These are phyloP conservation scores for Copidosoma aretas DNA, from an alignment of 2,888 invertebrate genomes.

Conservation along the genomic window DNA sequence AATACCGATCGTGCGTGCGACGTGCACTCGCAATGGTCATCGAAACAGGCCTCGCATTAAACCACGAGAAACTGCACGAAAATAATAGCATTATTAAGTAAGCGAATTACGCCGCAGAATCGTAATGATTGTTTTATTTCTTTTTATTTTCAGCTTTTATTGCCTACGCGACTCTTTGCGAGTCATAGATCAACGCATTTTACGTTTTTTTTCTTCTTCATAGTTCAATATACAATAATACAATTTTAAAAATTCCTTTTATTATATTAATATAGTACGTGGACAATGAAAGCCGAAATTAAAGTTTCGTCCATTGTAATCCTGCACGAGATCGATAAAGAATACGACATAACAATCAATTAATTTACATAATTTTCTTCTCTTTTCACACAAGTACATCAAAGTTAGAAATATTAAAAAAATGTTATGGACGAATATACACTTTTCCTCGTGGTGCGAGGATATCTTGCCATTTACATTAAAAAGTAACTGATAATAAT, in stretches of 20 bases:
- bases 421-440: background rate
- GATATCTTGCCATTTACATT: slow-evolving; percentile 40
- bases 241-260: background rate
- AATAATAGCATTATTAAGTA: slow-evolving; percentile 8
- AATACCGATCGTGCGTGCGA: slow-evolving; percentile 42
- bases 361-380: slow-evolving; percentile 29
- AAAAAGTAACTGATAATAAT: slow-evolving; percentile 42
- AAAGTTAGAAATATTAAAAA: slow-evolving; percentile 6
- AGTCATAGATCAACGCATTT: background rate
- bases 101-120: slow-evolving; percentile 17
- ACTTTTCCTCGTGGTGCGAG: slow-evolving; percentile 23
- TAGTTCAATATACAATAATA: slow-evolving; percentile 14
- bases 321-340: slow-evolving; percentile 34
- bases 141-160: slow-evolving; percentile 26
- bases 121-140: background rate
- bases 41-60: slow-evolving; percentile 42
- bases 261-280: slow-evolving; percentile 1
- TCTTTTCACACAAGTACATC: slow-evolving; percentile 12
- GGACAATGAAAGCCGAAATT: slow-evolving; percentile 26
- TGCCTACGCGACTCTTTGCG: background rate
- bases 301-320: slow-evolving; percentile 12
- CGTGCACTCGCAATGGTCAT: slow-evolving; percentile 34
- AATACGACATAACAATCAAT: slow-evolving; percentile 33
- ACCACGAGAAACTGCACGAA: slow-evolving; percentile 21
- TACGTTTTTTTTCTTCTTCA: background rate